Percentiles rank a stretch among this genome's conserved stretches.
These are phyloP conservation scores for Leguminivora glycinivorella DNA, from an alignment of 1,140 invertebrate species.

Conservation along the genomic window DNA sequence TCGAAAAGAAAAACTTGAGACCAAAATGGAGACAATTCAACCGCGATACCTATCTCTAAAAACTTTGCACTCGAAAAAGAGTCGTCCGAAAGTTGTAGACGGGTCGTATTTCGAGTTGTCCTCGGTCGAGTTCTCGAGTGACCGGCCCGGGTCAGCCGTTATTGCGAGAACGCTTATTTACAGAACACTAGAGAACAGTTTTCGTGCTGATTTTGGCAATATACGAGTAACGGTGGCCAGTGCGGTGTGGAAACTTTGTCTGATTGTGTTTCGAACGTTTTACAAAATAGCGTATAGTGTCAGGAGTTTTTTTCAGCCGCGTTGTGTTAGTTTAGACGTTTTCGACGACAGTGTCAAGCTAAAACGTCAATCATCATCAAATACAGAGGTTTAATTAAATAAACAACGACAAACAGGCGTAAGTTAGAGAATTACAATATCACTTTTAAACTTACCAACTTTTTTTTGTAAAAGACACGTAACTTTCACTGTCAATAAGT, in stretches of 20 bases:
- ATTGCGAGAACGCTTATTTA: slow-evolving; percentile 62
- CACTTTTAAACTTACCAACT: no score
- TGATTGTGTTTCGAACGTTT: slow-evolving; percentile 22
- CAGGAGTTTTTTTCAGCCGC: background rate
- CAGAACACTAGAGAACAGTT: slow-evolving; percentile 59
- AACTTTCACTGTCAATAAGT: no score
- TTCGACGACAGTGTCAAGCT: no score
- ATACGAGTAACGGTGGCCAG: slow-evolving; percentile 42
- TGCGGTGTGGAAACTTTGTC: slow-evolving; percentile 32
- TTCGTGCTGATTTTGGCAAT: slow-evolving; percentile 61
- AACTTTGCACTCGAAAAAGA: slow-evolving; percentile 63
- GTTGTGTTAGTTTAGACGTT: background rate
- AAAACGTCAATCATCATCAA: no score
- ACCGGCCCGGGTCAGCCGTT: slow-evolving; percentile 48
- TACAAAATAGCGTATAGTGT: background rate
- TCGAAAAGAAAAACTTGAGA: background rate
- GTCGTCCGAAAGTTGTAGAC: slow-evolving; percentile 58
- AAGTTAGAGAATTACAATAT: no score
- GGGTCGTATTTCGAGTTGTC: slow-evolving; percentile 59
- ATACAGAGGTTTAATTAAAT: no score
- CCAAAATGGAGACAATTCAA: background rate
- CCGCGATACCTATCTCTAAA: slow-evolving; percentile 29
- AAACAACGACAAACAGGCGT: no score
- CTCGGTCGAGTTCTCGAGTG: slow-evolving; percentile 57
- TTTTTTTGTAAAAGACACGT: no score